phyloP scores from a whole-genome alignment of 2,888 invertebrate species.

The Lasius platythorax region DNA sequence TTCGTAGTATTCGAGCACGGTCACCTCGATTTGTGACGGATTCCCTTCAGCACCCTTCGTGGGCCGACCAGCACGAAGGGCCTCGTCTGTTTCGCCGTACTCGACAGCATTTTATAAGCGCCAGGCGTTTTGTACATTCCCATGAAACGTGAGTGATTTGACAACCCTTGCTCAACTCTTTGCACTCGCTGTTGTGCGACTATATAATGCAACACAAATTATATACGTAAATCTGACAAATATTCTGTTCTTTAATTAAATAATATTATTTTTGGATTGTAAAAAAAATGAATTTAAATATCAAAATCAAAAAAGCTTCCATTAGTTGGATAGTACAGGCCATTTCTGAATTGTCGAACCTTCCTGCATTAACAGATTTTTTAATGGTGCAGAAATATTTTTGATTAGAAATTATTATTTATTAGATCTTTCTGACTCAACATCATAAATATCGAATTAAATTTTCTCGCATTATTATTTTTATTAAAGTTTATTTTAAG shows the following conservation, averaged over 20 bases:
- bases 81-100: not conserved
- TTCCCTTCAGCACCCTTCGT: not conserved
- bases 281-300: not conserved
- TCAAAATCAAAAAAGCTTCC: not conserved
- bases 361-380: not conserved
- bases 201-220: not conserved
- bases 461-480: not conserved
- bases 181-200: conserved; percentile 7
- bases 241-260: conserved; percentile 1
- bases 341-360: not conserved
- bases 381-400: not conserved
- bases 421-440: not conserved
- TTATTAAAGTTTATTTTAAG: not conserved
- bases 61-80: conserved; percentile 19
- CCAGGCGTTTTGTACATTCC: conserved; percentile 29
- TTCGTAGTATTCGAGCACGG: conserved; percentile 66
- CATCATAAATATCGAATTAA: not conserved
- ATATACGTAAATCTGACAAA: not conserved
- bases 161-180: conserved; percentile 18
- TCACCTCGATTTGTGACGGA: conserved; percentile 19
- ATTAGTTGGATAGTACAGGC: not conserved
- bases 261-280: not conserved
- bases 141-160: conserved; percentile 10
- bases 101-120: conserved; percentile 42
- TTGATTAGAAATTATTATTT: not conserved